phyloP scores from a whole-genome alignment of 2,797 vertebrate genomes.

The Falco biarmicus region DNA sequence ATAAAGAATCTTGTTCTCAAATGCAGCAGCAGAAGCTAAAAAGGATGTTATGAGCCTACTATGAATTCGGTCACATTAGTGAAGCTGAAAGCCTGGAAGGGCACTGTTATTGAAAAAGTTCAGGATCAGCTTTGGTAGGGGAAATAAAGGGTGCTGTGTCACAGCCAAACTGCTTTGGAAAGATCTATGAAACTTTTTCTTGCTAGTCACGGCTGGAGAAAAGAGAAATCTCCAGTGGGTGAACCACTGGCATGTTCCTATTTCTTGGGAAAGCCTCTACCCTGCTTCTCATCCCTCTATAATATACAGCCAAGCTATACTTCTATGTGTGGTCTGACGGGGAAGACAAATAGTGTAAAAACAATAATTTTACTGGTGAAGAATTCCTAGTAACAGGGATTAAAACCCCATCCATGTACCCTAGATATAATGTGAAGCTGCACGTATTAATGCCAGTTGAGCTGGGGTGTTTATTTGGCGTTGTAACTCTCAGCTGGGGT shows the following conservation, averaged over 20 bases:
- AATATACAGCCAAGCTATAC: background rate
- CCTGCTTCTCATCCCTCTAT: background rate
- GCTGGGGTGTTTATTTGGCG: background rate
- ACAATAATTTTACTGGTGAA: background rate
- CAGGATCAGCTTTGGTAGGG: background rate
- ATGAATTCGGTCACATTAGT: background rate
- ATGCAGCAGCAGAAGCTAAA: background rate
- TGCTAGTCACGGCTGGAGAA: accelerated
- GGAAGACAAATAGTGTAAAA: background rate
- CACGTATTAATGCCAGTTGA: background rate
- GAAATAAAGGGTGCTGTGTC: background rate
- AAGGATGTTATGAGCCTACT: background rate
- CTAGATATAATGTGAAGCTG: background rate
- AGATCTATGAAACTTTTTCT: background rate
- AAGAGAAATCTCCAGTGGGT: background rate
- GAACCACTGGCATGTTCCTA: background rate
- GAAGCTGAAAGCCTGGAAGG: background rate
- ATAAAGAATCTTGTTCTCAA: background rate
- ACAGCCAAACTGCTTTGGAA: background rate
- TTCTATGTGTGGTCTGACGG: background rate
- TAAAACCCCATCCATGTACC: background rate
- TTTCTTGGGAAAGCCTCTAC: background rate
- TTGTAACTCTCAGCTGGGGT: background rate
- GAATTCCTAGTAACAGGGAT: background rate
- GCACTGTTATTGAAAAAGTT: background rate